These are phyloP conservation scores for Poecile montanus DNA, from an alignment of 2,797 vertebrate species.

Conservation along the genomic window DNA sequence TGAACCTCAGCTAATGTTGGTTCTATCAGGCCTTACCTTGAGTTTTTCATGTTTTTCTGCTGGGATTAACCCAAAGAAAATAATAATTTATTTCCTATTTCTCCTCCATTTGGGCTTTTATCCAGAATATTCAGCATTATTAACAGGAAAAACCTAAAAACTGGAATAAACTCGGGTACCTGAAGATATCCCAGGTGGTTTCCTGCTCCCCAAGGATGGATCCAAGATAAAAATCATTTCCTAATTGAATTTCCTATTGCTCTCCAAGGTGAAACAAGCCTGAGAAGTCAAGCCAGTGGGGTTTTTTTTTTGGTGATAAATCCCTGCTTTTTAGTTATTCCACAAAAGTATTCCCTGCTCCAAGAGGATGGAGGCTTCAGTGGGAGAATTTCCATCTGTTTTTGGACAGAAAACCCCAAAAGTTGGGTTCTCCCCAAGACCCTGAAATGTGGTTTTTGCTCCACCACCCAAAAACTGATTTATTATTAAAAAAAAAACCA, in stretches of 20 bases:
- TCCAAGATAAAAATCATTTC: neutral
- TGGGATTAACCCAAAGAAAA: no score
- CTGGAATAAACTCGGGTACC: neutral
- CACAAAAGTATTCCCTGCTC: accelerated
- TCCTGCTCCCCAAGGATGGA: neutral
- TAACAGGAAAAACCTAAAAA: no score
- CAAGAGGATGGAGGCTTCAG: neutral
- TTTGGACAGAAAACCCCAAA: neutral
- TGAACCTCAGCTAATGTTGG: no score
- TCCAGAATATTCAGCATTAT: no score
- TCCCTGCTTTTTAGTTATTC: neutral
- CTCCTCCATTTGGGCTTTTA: no score
- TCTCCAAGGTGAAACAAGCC: neutral
- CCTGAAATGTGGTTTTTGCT: neutral
- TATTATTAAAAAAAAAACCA: neutral
- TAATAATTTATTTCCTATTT: no score
- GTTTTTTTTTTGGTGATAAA: neutral
- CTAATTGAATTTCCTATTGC: neutral
- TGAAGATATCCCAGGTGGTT: accelerated
- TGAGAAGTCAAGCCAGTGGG: neutral
- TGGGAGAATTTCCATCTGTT: neutral
- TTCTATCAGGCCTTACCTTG: no score
- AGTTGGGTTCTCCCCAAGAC: neutral
- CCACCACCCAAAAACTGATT: neutral
- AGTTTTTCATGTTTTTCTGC: no score